A percentile compares a stretch with the other conserved stretches of the same genome.
These are phyloP conservation scores for Apamea monoglypha DNA, from an alignment of 2,888 invertebrate genomes.

Conservation along the genomic window DNA sequence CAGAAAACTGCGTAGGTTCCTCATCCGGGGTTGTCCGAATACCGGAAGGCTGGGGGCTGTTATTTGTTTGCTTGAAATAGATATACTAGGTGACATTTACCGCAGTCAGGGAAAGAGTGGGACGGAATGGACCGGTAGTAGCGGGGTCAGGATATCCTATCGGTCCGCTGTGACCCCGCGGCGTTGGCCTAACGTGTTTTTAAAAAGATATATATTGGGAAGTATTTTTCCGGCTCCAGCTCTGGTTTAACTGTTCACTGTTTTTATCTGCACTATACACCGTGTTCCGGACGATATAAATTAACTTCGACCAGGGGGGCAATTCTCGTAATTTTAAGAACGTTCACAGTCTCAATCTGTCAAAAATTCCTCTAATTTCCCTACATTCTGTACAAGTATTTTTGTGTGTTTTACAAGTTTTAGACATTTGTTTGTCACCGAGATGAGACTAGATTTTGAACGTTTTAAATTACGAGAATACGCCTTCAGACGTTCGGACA, in stretches of 20 bases:
- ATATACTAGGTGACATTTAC: constrained; percentile 45
- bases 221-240: neutral
- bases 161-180: constrained; percentile 30
- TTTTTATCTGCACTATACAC: too few species aligned
- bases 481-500: too few species aligned
- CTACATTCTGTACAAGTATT: too few species aligned
- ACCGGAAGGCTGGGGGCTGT: constrained; percentile 33
- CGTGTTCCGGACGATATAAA: too few species aligned
- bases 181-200: constrained; percentile 27
- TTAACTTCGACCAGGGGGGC: too few species aligned
- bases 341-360: too few species aligned
- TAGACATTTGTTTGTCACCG: too few species aligned
- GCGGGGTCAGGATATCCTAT: constrained; percentile 46
- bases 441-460: too few species aligned
- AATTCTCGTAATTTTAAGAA: too few species aligned
- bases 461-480: too few species aligned
- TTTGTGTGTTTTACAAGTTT: too few species aligned
- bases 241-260: neutral
- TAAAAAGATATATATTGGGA: constrained; percentile 12
- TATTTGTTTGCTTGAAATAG: constrained; percentile 56
- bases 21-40: constrained; percentile 22
- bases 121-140: constrained; percentile 11
- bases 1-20: constrained; percentile 17
- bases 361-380: too few species aligned
- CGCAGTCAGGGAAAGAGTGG: constrained; percentile 3